Percentiles rank a stretch among this genome's conserved stretches.
These are phyloP conservation scores for Pseudomugil gertrudae DNA, from an alignment of 2,797 vertebrate genomes.

Conservation along the genomic window DNA sequence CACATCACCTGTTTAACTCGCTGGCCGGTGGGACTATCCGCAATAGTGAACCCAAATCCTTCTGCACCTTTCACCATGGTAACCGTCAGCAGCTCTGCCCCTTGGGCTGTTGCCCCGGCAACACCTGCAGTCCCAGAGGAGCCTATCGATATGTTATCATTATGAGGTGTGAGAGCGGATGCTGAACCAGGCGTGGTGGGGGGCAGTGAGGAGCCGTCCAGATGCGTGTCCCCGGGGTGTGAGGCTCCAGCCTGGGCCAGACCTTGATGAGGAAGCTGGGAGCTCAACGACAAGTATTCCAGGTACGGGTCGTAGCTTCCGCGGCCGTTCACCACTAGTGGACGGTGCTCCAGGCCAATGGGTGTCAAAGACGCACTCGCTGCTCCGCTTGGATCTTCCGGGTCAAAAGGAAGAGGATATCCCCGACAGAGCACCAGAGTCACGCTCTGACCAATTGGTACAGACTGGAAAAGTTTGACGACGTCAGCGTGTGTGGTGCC, in stretches of 20 bases:
- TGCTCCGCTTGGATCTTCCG: slow-evolving; percentile 87
- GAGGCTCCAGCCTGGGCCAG: slow-evolving; percentile 83
- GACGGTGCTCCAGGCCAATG: slow-evolving; percentile 93
- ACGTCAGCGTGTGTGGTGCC: slow-evolving; percentile 98
- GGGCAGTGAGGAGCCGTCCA: slow-evolving; percentile 90
- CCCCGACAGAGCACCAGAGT: slow-evolving; percentile 97
- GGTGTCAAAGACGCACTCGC: slow-evolving; percentile 90
- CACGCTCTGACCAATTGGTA: slow-evolving; percentile 97
- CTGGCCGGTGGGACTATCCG: slow-evolving; percentile 98
- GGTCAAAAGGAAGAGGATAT: slow-evolving; percentile 97
- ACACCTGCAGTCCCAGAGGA: slow-evolving; percentile 89
- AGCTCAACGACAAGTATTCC: slow-evolving; percentile 98
- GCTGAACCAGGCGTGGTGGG: slow-evolving; percentile 85
- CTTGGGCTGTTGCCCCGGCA: slow-evolving; percentile 85
- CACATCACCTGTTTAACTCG: slow-evolving; percentile 91
- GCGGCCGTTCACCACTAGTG: slow-evolving; percentile 93
- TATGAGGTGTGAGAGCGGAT: slow-evolving; percentile 82
- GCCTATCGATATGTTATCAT: slow-evolving; percentile 96
- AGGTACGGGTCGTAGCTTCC: slow-evolving; percentile 97
- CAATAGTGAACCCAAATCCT: slow-evolving; percentile 99
- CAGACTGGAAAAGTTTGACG: slow-evolving; percentile 99
- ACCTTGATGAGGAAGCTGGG: slow-evolving; percentile 92
- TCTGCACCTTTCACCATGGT: slow-evolving; percentile 98
- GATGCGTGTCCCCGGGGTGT: slow-evolving; percentile 93
- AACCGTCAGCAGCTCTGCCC: slow-evolving; percentile 95